Conservation (phyloP, 2,113 vertebrate species). For the Crotalus viridis region DNA sequence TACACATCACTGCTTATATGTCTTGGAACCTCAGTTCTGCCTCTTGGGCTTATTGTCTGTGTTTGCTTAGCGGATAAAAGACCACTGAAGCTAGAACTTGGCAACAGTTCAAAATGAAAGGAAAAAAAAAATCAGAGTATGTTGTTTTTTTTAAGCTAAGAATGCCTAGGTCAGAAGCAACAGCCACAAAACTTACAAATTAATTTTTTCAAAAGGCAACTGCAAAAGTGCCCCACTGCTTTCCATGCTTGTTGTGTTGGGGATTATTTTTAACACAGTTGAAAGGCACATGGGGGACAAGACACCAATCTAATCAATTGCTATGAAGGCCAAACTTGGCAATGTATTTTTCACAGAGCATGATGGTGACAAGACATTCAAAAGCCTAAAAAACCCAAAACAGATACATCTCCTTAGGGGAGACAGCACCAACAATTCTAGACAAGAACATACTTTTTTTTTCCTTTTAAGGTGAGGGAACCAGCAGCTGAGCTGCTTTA, state of each 20-base stretch:
- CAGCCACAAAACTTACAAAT: neutral
- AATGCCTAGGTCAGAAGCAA: conserved; percentile 32
- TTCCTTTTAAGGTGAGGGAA: conserved; percentile 2
- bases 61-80: neutral
- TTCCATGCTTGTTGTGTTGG: neutral
- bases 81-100: conserved; percentile 6
- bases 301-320: conserved; percentile 31
- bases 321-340: conserved; percentile 12
- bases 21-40: neutral
- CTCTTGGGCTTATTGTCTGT: neutral
- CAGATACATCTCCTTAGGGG: conserved; percentile 26
- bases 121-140: neutral
- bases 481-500: conserved; percentile 10
- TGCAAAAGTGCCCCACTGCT: conserved; percentile 1
- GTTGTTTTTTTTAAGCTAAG: neutral
- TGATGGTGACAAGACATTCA: conserved; percentile 15
- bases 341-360: conserved; percentile 7
- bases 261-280: neutral
- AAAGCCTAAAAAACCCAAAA: conserved; percentile 7
- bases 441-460: conserved; percentile 17
- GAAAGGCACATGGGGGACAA: conserved; percentile 32
- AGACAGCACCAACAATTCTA: conserved; percentile 36
- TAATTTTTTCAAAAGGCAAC: neutral
- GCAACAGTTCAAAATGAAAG: conserved; percentile 10
- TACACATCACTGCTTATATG: neutral